phyloP scores from a whole-genome alignment of 2,797 vertebrate genomes.

The Hypotaenidia okinawae region DNA sequence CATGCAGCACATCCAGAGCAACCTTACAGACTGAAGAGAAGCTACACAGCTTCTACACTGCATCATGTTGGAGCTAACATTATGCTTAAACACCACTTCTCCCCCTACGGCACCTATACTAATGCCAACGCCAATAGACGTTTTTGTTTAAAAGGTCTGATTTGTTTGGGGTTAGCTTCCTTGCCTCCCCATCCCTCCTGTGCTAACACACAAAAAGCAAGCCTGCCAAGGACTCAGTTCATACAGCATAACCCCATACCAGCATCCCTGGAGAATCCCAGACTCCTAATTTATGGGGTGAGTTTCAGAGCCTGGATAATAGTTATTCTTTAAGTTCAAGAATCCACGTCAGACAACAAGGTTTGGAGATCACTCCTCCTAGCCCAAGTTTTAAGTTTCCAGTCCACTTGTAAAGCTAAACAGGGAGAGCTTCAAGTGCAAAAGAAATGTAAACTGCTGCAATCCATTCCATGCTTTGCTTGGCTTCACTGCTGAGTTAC shows the following conservation, averaged over 20 bases:
- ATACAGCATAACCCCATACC: neutral
- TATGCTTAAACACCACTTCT: neutral
- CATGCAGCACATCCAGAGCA: neutral
- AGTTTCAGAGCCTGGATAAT: slow-evolving; percentile 15
- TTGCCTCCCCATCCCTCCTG: neutral
- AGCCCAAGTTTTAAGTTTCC: neutral
- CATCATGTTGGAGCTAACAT: fast-evolving
- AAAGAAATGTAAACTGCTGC: neutral
- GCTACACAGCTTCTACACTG: neutral
- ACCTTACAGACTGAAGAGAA: neutral
- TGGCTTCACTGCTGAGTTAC: neutral
- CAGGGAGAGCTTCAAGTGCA: neutral
- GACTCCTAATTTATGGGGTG: neutral
- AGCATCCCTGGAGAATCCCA: neutral
- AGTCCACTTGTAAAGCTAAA: neutral
- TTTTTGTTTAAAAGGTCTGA: neutral
- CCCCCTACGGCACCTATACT: neutral
- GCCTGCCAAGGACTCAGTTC: neutral
- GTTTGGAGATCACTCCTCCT: neutral
- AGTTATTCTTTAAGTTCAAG: slow-evolving; percentile 31
- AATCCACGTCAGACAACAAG: neutral
- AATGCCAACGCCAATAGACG: neutral
- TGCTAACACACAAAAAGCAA: neutral
- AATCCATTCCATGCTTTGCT: slow-evolving; percentile 6
- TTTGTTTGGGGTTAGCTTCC: neutral